phyloP scores from a whole-genome alignment of 2,888 invertebrate species.

The Sarcophaga caerulescens region DNA sequence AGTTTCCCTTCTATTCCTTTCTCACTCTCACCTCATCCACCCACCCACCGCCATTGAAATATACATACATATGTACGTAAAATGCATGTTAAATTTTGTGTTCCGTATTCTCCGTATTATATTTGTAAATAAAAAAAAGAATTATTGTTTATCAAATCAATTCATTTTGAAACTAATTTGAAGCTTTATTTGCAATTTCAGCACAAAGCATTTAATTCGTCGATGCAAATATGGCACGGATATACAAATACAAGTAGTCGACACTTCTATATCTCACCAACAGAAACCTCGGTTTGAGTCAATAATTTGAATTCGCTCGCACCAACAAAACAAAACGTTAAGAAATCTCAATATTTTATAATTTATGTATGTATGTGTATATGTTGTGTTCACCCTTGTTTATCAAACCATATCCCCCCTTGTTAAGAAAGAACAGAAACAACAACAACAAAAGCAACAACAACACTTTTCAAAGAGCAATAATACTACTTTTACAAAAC shows the following conservation, averaged over 20 bases:
- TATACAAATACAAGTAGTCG: conserved; percentile 71
- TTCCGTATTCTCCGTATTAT: not conserved
- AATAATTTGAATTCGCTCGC: conserved; percentile 68
- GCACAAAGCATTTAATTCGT: conserved; percentile 78
- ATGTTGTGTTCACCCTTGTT: conserved; percentile 21
- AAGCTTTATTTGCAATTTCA: conserved; percentile 72
- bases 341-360: not conserved
- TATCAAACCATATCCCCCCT: not conserved
- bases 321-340: not conserved
- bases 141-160: not conserved
- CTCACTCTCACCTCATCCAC: too few relatives aligned
- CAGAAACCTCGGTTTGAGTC: conserved; percentile 79
- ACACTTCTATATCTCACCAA: conserved; percentile 73
- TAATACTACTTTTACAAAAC: too few relatives aligned
- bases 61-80: conserved; percentile 9
- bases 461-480: not conserved
- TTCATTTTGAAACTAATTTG: conserved; percentile 15
- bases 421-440: not conserved
- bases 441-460: not conserved
- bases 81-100: not conserved
- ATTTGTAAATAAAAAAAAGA: not conserved
- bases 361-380: not conserved
- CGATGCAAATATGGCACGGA: conserved; percentile 79
- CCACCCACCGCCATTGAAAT: not conserved
- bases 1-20: too few relatives aligned